phyloP scores from a whole-genome alignment of 2,888 invertebrate species.

The Apamea crenata region DNA sequence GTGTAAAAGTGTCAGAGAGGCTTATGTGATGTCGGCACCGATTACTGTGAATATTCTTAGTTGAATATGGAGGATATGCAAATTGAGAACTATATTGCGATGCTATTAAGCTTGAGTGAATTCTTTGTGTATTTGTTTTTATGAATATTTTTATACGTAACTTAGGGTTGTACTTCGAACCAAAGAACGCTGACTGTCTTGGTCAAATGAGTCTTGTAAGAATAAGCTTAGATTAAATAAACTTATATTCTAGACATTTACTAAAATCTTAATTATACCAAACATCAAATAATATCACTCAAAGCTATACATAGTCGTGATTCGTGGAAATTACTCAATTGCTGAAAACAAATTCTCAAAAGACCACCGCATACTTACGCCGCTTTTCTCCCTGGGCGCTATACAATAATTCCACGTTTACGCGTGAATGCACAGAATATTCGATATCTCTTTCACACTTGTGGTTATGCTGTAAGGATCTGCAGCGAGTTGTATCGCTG shows the following conservation, averaged over 20 bases:
- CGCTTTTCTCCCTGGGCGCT: slow-evolving; percentile 75
- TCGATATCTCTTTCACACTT: slow-evolving; percentile 86
- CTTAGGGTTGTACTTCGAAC: background rate
- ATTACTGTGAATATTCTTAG: slow-evolving; percentile 45
- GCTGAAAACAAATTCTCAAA: slow-evolving; percentile 46
- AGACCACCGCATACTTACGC: slow-evolving; percentile 74
- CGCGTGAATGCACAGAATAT: slow-evolving; percentile 89
- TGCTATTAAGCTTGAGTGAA: slow-evolving; percentile 13
- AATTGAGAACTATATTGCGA: slow-evolving; percentile 31
- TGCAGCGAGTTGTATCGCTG: slow-evolving; percentile 81
- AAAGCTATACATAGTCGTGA: background rate
- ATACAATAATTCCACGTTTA: slow-evolving; percentile 87
- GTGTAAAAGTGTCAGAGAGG: slow-evolving; percentile 67
- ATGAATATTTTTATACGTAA: background rate
- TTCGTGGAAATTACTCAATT: slow-evolving; percentile 6
- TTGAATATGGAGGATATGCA: slow-evolving; percentile 60
- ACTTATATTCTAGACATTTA: background rate
- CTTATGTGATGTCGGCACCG: slow-evolving; percentile 55
- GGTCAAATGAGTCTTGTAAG: background rate
- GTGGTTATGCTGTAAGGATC: slow-evolving; percentile 78
- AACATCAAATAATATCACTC: slow-evolving; percentile 19
- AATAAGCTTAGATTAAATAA: background rate
- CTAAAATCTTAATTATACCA: background rate
- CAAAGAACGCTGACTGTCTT: background rate
- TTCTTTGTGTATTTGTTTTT: background rate